These are phyloP conservation scores for Apoderus coryli DNA, from an alignment of 2,888 invertebrate genomes.

Conservation along the genomic window DNA sequence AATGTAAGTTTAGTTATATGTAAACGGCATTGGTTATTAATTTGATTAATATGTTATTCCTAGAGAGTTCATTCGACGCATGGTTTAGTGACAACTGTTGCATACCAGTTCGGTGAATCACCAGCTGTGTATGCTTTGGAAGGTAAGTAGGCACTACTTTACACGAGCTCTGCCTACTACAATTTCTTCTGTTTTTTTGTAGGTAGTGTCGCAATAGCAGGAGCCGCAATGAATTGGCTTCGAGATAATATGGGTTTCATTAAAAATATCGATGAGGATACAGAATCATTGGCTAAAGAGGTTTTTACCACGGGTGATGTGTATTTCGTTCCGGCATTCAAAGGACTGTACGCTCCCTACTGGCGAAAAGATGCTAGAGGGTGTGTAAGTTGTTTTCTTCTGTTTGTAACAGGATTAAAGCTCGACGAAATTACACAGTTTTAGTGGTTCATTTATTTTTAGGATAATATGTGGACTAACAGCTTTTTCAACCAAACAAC, in stretches of 20 bases:
- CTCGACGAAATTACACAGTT: neutral
- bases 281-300: slow-evolving; percentile 38
- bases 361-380: slow-evolving; percentile 96
- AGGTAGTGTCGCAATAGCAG: slow-evolving; percentile 83
- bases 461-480: slow-evolving; percentile 83
- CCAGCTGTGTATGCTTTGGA: slow-evolving; percentile 89
- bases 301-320: slow-evolving; percentile 88
- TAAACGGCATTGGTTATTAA: slow-evolving; percentile 6
- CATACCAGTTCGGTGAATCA: slow-evolving; percentile 78
- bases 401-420: slow-evolving; percentile 2
- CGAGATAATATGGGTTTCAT: slow-evolving; percentile 82
- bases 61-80: slow-evolving; percentile 73
- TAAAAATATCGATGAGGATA: slow-evolving; percentile 52
- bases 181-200: slow-evolving; percentile 6
- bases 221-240: slow-evolving; percentile 85
- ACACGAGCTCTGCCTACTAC: slow-evolving; percentile 1
- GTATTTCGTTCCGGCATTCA: slow-evolving; percentile 96
- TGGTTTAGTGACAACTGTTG: slow-evolving; percentile 91
- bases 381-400: slow-evolving; percentile 38
- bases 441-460: slow-evolving; percentile 18
- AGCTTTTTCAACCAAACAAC: slow-evolving; percentile 82
- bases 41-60: slow-evolving; percentile 17
- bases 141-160: slow-evolving; percentile 35
- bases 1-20: slow-evolving; percentile 34
- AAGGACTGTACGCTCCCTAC: slow-evolving; percentile 92